phyloP scores from a whole-genome alignment of 2,113 vertebrate genomes.

The Dasypus novemcinctus region DNA sequence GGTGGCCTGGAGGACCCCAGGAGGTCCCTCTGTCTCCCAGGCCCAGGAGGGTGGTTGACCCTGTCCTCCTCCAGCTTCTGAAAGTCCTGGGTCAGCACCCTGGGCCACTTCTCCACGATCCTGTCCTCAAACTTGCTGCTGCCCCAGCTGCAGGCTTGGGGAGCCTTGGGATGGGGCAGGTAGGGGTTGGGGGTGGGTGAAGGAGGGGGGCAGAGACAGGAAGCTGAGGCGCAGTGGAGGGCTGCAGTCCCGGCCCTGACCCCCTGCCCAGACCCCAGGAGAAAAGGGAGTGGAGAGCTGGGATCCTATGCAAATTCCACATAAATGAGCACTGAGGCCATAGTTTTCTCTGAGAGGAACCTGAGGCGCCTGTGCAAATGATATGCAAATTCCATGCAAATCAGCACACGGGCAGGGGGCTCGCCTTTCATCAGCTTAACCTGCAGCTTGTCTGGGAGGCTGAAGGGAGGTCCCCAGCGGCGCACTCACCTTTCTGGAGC shows the following conservation, averaged over 20 bases:
- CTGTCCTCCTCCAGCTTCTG: slow-evolving; percentile 88
- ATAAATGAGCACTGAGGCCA: not conserved
- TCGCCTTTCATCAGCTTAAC: slow-evolving; percentile 86
- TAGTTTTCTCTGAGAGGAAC: slow-evolving; percentile 71
- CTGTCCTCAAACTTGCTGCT: slow-evolving; percentile 88
- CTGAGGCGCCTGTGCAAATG: slow-evolving; percentile 77
- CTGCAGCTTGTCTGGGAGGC: slow-evolving; percentile 90
- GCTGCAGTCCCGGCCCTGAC: not conserved
- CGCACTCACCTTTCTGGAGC: slow-evolving; percentile 79
- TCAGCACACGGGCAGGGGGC: slow-evolving; percentile 57
- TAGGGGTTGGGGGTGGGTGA: not conserved
- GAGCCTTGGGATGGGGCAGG: slow-evolving; percentile 81
- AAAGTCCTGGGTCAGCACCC: slow-evolving; percentile 92
- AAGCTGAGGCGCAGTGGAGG: not conserved
- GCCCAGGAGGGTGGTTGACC: slow-evolving; percentile 90
- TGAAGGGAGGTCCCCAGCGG: slow-evolving; percentile 85
- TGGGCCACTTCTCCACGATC: slow-evolving; percentile 87
- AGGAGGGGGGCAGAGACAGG: not conserved
- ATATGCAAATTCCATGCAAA: slow-evolving; percentile 48
- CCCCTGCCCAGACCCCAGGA: not conserved
- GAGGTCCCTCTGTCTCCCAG: slow-evolving; percentile 83
- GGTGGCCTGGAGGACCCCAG: slow-evolving; percentile 66
- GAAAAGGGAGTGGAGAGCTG: not conserved
- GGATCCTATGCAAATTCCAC: not conserved
- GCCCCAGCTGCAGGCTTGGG: slow-evolving; percentile 91